phyloP scores from a whole-genome alignment of 2,113 vertebrate species.

The Triplophysa tibetana region DNA sequence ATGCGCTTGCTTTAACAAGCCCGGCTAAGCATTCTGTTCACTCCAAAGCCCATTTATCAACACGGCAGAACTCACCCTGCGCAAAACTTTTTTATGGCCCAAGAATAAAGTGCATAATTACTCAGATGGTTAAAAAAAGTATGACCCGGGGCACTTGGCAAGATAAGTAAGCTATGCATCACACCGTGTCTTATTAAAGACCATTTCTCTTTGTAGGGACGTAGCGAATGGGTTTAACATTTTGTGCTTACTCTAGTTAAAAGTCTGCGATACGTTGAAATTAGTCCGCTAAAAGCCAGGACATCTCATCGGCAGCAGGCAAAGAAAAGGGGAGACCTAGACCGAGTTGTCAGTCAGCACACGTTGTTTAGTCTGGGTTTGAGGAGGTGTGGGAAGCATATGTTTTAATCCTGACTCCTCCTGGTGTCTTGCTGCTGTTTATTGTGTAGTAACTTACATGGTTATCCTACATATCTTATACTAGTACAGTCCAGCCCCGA shows the following conservation, averaged over 20 bases:
- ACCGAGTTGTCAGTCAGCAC: conserved; percentile 63
- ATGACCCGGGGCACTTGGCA: conserved; percentile 58
- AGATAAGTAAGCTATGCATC: conserved; percentile 53
- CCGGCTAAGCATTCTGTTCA: conserved; percentile 19
- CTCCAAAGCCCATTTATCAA: conserved; percentile 56
- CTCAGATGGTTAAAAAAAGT: conserved; percentile 52
- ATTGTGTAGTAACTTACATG: conserved; percentile 48
- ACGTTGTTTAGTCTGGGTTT: conserved; percentile 78
- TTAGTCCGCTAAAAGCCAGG: conserved; percentile 60
- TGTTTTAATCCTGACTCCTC: conserved; percentile 66
- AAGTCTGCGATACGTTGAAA: conserved; percentile 60
- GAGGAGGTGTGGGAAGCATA: conserved; percentile 68
- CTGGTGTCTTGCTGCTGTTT: conserved; percentile 59
- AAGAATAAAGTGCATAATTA: conserved; percentile 64
- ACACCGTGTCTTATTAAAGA: conserved; percentile 51
- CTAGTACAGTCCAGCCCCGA: conserved; percentile 8
- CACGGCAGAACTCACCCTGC: conserved; percentile 34
- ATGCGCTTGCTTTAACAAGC: conserved; percentile 53
- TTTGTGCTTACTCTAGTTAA: conserved; percentile 51
- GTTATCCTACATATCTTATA: not conserved
- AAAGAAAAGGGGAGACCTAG: conserved; percentile 54
- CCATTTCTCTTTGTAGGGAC: conserved; percentile 26
- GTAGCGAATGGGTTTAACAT: conserved; percentile 38
- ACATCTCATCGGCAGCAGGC: conserved; percentile 52
- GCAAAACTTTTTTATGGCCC: conserved; percentile 55